Evolutionary conservation across 2,797 vertebrate species (phyloP), one percentile per base, ranked within the genome.

Genomic region (Potorous gilbertii): DNA sequence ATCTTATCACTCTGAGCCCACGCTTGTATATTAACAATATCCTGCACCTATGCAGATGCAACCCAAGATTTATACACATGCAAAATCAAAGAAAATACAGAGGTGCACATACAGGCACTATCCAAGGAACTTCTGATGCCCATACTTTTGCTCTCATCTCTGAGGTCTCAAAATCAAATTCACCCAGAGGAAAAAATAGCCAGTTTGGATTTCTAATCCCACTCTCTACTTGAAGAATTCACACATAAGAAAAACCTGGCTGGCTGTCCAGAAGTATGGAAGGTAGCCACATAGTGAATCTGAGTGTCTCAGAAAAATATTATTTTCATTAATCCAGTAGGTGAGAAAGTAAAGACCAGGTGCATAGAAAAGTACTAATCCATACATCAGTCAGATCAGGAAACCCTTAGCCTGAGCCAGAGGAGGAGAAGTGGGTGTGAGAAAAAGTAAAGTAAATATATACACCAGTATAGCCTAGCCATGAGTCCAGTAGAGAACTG

Each of bases 331-430:
- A 21, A 81, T 81, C 5, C 8, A 40, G n/a, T 81, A 81, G 31
- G 6, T n/a, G 34, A 74, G 34, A 74, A 87, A 87, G 74, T 50
- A 81, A 27, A 87, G 50, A 87, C n/a, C 8, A 66, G 62, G 34
- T n/a, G 34, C 34, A 74, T 16, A 18, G 40, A 66, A 13, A 74
- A 66, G 62, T 66, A 81, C 40, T 40, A 40, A 29, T 27, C 40
- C 0, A 1, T 0, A 16, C 3, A 6, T 28, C 46, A 34, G 40
- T 16, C 2, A 1, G 27, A 66, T n/a, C 12, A n/a, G 27, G 40
- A 2, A 54, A 92, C 5, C 21, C 54, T 52, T 87, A 56, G 54
- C 55, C 46, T 29, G 46, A 91, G 24, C 52, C 4, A 59, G 92
- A 27, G 3, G 55, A 0, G 8, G 16, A 90, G 11, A 31, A 14